Base-by-base conservation (phyloP, 2,113 vertebrate species). In the Mirza zaza region DNA sequence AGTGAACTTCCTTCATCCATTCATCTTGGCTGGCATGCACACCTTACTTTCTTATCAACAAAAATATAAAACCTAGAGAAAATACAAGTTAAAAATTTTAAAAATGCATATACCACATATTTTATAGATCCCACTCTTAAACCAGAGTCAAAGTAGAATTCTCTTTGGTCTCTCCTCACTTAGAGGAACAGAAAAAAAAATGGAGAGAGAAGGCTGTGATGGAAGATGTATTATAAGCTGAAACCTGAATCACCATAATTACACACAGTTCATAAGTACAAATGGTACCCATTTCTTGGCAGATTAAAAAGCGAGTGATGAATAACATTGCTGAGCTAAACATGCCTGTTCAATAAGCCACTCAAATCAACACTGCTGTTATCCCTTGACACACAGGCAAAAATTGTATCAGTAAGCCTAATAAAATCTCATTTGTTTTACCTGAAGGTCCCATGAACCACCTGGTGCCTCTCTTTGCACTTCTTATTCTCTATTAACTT, bases 361-460 rank as follows among this genome's bases (percentile, higher is more conserved):
- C 48, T 93, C 91, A 97, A 95, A 97, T 96, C 59, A 97, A 96
- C 90, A 94, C 71, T 95, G 36, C 73, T 86, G 6, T 81, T 95
- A 93, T 98, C 93, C 95, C 94, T 87, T 87, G 83, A 97, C 83
- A 96, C 50, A 55, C 27, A 87, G 48, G 80, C 61, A 96, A 92
- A 97, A 97, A 97, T 85, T 96, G 21, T 96, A 96, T 96, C 96
- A 92, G 76, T 96, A 97, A 95, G 63, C 71, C 84, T 97, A 96
- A 97, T 96, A 97, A 96, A 97, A 96, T 97, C 93, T 96, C 92
- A 96, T 97, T 97, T 97, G 96, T 97, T 97, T 96, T 97, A 97
- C 85, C 92, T 98, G 75, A 96, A 95, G 82, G 2, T 95, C 73
- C 94, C 89, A 65, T 89, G 92, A 97, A 93, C 90, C 90, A 97